Evolutionary conservation across 2,888 invertebrate genomes (phyloP), one percentile per base, ranked within the genome.

Genomic region (Drosophila cognata): DNA sequence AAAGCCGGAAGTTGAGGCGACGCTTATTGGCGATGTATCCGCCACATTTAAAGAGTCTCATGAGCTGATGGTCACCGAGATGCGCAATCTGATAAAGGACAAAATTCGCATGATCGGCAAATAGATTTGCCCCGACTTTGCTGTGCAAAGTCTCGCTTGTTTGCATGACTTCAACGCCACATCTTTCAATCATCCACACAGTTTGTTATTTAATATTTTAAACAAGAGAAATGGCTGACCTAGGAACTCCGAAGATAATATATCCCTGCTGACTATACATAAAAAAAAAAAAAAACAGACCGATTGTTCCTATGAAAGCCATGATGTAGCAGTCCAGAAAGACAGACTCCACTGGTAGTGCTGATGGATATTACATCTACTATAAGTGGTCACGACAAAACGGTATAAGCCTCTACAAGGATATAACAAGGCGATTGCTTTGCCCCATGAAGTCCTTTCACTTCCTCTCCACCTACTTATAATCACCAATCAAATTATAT

Each of bases 101-200:
- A 93, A 93, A 91, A 91, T 93, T 55, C 93, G 93, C 38, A 93
- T 93, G 91, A 82, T 92, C 63, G 90, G 91, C 79, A 93, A 93
- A 84, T 93, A 91, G 71, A 59, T 28, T 56, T 60, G 29, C 28
- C 4, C 13, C 4, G 74, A 64, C 71, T 87, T 87, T 83, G 85
- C 85, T 86, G 85, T 84, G 85, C 87, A 83, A 84, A 86, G 79
- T 70, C 65, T 50, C 36, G 38, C 56, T 48, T 59, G 59, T 59
- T 51, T 64, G 18, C 51, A 31, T 21, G 56, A 41, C 33, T 69
- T 33, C n/a, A 50, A 25, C 29, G 56, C 46, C 66, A 61, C 6
- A 53, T 38, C 41, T 66, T 69, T 60, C 52, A 61, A 57, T 71
- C 69, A 78, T 64, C 51, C 48, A 77, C 71, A 74, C 71, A 85